phyloP scores from a whole-genome alignment of 2,113 vertebrate genomes.

The Picathartes gymnocephalus region DNA sequence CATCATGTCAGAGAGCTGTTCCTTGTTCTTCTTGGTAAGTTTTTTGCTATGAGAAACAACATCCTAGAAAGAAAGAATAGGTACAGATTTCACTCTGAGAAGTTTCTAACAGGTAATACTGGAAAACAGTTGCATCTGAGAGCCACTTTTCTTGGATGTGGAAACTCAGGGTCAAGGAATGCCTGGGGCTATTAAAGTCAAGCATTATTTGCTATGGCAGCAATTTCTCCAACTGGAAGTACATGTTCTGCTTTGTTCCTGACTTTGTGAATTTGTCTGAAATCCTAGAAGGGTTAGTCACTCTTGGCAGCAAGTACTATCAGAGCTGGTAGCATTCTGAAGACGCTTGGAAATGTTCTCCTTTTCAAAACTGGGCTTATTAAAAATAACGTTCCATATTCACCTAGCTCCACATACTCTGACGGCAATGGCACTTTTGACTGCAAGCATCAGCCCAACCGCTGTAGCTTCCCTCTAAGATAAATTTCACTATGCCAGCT shows the following conservation, averaged over 20 bases:
- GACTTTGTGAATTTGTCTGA: neutral
- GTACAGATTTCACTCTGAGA: neutral
- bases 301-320: neutral
- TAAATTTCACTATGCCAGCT: neutral
- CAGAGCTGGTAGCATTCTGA: neutral
- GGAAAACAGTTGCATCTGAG: neutral
- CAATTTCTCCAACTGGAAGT: neutral
- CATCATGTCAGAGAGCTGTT: conserved; percentile 94
- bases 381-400: neutral
- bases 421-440: neutral
- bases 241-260: neutral
- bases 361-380: neutral
- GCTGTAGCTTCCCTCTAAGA: neutral
- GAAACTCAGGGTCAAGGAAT: neutral
- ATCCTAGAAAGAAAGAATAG: conserved; percentile 74
- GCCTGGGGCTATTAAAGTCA: neutral
- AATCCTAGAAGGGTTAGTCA: neutral
- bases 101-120: neutral
- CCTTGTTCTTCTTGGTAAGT: conserved; percentile 97
- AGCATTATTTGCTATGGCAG: neutral
- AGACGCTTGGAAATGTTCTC: neutral
- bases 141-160: fast-evolving
- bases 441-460: neutral
- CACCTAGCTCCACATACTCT: neutral
- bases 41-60: conserved; percentile 99